phyloP scores from a whole-genome alignment of 2,888 invertebrate species.

The Stratiomys singularior region DNA sequence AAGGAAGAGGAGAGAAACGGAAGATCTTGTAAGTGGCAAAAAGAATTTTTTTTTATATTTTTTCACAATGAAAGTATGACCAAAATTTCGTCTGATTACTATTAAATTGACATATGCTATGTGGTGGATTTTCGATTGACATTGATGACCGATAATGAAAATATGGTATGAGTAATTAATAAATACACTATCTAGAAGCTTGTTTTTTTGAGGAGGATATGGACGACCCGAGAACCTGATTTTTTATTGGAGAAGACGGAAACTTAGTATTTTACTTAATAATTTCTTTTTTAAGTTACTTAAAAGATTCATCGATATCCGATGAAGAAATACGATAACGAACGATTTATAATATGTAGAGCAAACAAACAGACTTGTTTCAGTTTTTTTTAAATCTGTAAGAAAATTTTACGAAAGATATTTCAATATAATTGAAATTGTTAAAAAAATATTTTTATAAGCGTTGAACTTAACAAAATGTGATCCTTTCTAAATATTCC shows the following conservation, averaged over 20 bases:
- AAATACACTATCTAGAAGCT: constrained; percentile 10
- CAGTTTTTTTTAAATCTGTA: constrained; percentile 45
- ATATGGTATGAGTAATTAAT: not conserved
- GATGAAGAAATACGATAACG: constrained; percentile 27
- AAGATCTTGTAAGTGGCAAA: not conserved
- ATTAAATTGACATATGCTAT: not conserved
- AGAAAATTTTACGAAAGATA: constrained; percentile 47
- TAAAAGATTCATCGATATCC: constrained; percentile 34
- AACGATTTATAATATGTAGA: constrained; percentile 31
- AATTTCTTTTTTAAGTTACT: constrained; percentile 39
- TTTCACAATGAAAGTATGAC: constrained; percentile 27
- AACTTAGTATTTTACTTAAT: constrained; percentile 39
- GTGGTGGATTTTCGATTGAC: constrained; percentile 32
- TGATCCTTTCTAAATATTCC: constrained; percentile 53
- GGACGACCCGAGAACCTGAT: constrained; percentile 7
- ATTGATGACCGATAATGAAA: not conserved
- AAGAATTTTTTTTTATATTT: constrained; percentile 13
- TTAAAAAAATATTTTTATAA: constrained; percentile 52
- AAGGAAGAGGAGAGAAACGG: not conserved
- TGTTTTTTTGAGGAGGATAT: constrained; percentile 19
- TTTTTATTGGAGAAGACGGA: constrained; percentile 14
- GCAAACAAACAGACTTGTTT: constrained; percentile 44
- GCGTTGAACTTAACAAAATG: constrained; percentile 52
- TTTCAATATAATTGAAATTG: constrained; percentile 52
- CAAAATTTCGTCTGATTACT: constrained; percentile 26